Conservation (phyloP, 2,888 invertebrate species). For the Chaitophorus viminalis region DNA sequence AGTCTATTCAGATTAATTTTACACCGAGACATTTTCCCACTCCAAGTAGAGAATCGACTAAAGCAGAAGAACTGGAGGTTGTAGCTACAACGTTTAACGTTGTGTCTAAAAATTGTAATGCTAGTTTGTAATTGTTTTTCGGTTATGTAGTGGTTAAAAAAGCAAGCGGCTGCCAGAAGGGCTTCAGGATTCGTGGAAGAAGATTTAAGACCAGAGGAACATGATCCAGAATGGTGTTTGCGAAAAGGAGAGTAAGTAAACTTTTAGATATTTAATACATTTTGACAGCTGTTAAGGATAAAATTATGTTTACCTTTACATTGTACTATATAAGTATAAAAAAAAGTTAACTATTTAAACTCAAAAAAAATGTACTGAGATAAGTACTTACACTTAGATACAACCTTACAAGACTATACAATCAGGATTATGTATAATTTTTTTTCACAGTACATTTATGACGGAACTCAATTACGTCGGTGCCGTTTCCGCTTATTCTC, state of each 20-base stretch:
- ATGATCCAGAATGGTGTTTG: slow-evolving; percentile 83
- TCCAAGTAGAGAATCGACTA: slow-evolving; percentile 80
- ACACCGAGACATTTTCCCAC: slow-evolving; percentile 83
- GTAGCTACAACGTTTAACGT: neutral
- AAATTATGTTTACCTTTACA: too few relatives aligned
- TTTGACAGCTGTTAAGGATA: neutral
- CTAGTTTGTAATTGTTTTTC: neutral
- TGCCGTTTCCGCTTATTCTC: slow-evolving; percentile 83
- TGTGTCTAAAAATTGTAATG: too few relatives aligned
- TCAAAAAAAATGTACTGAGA: too few relatives aligned
- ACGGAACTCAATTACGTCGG: slow-evolving; percentile 79
- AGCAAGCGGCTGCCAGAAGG: slow-evolving; percentile 79
- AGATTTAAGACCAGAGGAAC: slow-evolving; percentile 81
- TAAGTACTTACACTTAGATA: too few relatives aligned
- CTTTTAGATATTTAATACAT: neutral
- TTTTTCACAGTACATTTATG: slow-evolving; percentile 74
- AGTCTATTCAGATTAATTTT: slow-evolving; percentile 75
- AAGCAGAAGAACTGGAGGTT: slow-evolving; percentile 78
- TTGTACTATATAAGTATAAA: too few relatives aligned
- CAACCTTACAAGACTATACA: too few relatives aligned
- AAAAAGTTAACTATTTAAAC: too few relatives aligned
- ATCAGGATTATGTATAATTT: slow-evolving; percentile 20
- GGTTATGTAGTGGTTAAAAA: slow-evolving; percentile 75
- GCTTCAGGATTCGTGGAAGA: slow-evolving; percentile 77
- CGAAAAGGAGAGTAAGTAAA: slow-evolving; percentile 78